phyloP scores from a whole-genome alignment of 1,140 invertebrate genomes.

The Lasioglossum baleicum region DNA sequence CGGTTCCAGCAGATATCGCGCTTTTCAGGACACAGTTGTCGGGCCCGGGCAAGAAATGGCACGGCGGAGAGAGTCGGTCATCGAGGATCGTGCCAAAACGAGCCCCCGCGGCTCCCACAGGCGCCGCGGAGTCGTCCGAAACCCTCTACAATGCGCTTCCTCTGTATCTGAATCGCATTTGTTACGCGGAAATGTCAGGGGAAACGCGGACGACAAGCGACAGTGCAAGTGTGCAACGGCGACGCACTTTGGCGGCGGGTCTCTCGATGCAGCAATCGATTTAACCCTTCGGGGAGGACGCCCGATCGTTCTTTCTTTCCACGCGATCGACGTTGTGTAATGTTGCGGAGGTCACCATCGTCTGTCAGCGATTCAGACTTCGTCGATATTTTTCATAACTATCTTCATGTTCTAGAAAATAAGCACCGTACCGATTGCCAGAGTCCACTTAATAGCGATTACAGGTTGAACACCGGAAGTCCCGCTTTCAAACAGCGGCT shows the following conservation, averaged over 20 bases:
- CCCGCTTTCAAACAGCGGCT: too few species aligned
- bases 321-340: too few species aligned
- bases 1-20: constrained; percentile 50
- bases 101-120: constrained; percentile 12
- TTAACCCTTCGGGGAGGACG: not conserved
- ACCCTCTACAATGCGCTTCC: not conserved
- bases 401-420: too few species aligned
- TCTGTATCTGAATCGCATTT: constrained; percentile 46
- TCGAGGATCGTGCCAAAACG: constrained; percentile 48
- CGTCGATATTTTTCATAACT: too few species aligned
- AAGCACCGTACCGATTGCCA: too few species aligned
- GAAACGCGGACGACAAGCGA: not conserved
- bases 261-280: constrained; percentile 27
- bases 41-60: constrained; percentile 24
- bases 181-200: constrained; percentile 12
- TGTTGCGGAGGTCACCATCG: too few species aligned
- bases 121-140: constrained; percentile 43
- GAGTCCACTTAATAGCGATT: too few species aligned
- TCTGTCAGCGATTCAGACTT: too few species aligned
- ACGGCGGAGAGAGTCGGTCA: constrained; percentile 26
- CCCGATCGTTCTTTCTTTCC: too few species aligned
- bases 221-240: not conserved
- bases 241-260: constrained; percentile 32
- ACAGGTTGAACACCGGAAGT: too few species aligned
- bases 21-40: constrained; percentile 40